phyloP scores from a whole-genome alignment of 2,797 vertebrate species.

The Apogon hyalosoma region DNA sequence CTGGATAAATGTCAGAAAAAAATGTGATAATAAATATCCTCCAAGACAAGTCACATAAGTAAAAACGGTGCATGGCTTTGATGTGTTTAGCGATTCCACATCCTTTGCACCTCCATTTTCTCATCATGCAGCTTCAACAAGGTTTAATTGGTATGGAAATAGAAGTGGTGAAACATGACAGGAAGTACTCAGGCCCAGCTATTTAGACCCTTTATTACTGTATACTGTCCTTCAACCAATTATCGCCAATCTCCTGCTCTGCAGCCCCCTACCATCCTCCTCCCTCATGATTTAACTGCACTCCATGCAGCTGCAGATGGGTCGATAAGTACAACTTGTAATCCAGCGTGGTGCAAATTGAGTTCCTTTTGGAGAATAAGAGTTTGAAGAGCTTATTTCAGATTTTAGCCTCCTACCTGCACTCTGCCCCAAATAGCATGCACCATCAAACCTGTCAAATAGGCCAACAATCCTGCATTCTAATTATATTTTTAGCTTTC shows the following conservation, averaged over 20 bases:
- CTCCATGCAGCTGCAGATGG: slow-evolving; percentile 61
- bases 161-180: slow-evolving; percentile 78
- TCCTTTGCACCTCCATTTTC: slow-evolving; percentile 75
- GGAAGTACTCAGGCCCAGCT: slow-evolving; percentile 57
- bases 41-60: slow-evolving; percentile 27
- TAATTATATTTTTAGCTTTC: background rate
- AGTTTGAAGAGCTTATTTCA: slow-evolving; percentile 53
- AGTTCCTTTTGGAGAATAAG: slow-evolving; percentile 66
- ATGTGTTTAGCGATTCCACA: slow-evolving; percentile 58
- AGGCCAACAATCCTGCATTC: no score
- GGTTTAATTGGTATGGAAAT: slow-evolving; percentile 83
- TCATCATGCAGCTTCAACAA: slow-evolving; percentile 71
- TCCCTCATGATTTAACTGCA: slow-evolving; percentile 67
- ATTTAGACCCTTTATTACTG: slow-evolving; percentile 78
- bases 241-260: slow-evolving; percentile 76
- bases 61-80: slow-evolving; percentile 33
- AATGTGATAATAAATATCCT: slow-evolving; percentile 15
- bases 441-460: no score
- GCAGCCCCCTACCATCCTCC: slow-evolving; percentile 66
- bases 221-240: slow-evolving; percentile 81
- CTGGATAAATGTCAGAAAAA: slow-evolving; percentile 33
- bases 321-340: slow-evolving; percentile 71
- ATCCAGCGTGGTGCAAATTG: slow-evolving; percentile 76
- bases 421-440: slow-evolving; percentile 5
- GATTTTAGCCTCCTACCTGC: slow-evolving; percentile 32